Evolutionary conservation across 2,797 vertebrate species (phyloP), one percentile per base, ranked within the genome.

Genomic region (Premnoplex brunnescens): DNA sequence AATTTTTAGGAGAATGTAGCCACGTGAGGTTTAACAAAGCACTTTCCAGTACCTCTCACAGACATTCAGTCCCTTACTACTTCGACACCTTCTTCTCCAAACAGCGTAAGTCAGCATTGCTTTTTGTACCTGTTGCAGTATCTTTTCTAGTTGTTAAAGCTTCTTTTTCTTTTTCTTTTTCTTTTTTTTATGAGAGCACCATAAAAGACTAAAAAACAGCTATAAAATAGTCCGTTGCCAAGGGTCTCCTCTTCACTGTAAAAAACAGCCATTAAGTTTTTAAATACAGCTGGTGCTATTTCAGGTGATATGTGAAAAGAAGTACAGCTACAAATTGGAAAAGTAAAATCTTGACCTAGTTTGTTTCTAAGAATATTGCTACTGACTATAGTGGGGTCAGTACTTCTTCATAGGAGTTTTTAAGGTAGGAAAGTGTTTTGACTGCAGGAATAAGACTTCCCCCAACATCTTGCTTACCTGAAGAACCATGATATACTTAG

Each of bases 231-330:
- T 66, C 41, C 44, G 85, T 56, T 80, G 44, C 77, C 78, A 88
- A 92, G 68, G 87, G 72, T 88, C 34, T 78, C 10, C 80, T 76
- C 77, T 88, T 91, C 63, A 46, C 81, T 71, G 55, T 87, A 49
- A 93, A 89, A 94, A 89, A 26, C 37, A 80, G 17, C 44, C 41
- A 67, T 88, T 89, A 67, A 9, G 6, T 34, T 92, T 96, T 89
- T 88, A 37, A 85, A 92, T 91, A 89, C 43, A 85, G 41, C 75
- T 85, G 82, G 30, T 89, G 32, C 56, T 92, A 71, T 93, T 96
- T 91, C 74, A 82, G 67, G 39, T 92, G 56, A 52, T 88, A 67
- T 56, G 48, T 88, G 59, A 52, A 72, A 60, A 93, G 76, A 75
- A 74, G 37, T 67, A 49, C 23, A 74, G 28, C 52, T 83, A 49